These are phyloP conservation scores for Eriocheir sinensis DNA, from an alignment of 1,140 invertebrate species.

Conservation along the genomic window DNA sequence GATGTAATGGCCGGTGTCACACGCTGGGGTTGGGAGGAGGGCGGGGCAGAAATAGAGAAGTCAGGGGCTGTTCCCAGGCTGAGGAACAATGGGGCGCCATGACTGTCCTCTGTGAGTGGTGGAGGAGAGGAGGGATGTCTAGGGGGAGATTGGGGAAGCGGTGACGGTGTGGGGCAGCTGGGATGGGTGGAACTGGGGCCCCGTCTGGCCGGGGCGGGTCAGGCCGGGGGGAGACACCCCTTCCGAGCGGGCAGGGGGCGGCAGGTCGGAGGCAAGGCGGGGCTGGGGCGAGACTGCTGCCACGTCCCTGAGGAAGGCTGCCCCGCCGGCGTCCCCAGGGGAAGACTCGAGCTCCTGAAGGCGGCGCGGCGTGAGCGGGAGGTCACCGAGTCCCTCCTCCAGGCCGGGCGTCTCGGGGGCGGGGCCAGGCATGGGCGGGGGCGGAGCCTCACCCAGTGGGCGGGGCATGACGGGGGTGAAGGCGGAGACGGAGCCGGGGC, in stretches of 20 bases:
- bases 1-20: too few relatives aligned
- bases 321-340: neutral
- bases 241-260: neutral
- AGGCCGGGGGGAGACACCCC: neutral
- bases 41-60: too few relatives aligned
- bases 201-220: neutral
- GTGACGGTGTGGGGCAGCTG: neutral
- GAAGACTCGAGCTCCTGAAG: neutral
- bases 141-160: neutral
- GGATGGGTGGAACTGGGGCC: neutral
- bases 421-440: conserved; percentile 41
- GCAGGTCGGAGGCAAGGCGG: neutral
- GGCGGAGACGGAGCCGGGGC: conserved; percentile 67
- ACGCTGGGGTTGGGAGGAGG: too few relatives aligned
- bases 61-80: too few relatives aligned
- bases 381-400: neutral
- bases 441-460: conserved; percentile 52
- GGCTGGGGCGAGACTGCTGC: neutral
- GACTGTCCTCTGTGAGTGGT: neutral
- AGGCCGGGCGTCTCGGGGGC: conserved; percentile 59
- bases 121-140: neutral
- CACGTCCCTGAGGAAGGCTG: neutral
- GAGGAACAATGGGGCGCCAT: too few relatives aligned
- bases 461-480: conserved; percentile 72
- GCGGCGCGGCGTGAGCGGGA: conserved; percentile 52